Percentiles rank a stretch among this genome's conserved stretches.
Conservation (phyloP, 2,797 vertebrate species). For the Cryptoblepharus egeriae region DNA sequence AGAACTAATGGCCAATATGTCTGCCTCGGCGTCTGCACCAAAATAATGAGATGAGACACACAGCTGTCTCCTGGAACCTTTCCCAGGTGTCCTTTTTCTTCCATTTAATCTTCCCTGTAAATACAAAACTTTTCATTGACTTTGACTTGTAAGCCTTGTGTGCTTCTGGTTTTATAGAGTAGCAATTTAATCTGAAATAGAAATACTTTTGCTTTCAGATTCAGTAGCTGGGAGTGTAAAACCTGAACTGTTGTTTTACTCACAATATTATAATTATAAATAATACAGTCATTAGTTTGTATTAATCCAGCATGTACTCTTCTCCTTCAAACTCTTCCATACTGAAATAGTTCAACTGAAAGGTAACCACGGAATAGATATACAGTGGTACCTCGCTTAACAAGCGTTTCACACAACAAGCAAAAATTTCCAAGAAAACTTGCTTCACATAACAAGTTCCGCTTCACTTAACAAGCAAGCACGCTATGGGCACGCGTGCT, state of each 20-base stretch:
- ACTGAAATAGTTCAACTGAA: no score
- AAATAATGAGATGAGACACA: conserved; percentile 40
- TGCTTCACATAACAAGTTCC: no score
- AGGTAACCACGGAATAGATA: no score
- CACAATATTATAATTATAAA: background rate
- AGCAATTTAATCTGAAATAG: conserved; percentile 54
- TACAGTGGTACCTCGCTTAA: no score
- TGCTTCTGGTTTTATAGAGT: conserved; percentile 36
- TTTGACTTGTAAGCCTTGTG: conserved; percentile 64
- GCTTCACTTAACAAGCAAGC: no score
- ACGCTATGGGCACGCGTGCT: no score
- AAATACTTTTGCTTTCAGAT: conserved; percentile 64
- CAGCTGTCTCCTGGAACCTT: conserved; percentile 60
- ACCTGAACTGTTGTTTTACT: conserved; percentile 49
- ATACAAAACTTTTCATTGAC: conserved; percentile 62
- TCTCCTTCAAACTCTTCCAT: no score
- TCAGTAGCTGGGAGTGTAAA: conserved; percentile 55
- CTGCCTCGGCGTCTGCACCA: conserved; percentile 13
- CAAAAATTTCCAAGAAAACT: no score
- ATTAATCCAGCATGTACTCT: no score
- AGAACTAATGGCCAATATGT: background rate
- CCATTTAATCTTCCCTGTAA: conserved; percentile 57
- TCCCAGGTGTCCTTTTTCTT: conserved; percentile 43
- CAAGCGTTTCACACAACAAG: no score
- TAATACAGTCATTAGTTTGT: background rate